Base-by-base conservation (phyloP, 2,113 vertebrate genomes). In the Oenanthe oenanthe region DNA sequence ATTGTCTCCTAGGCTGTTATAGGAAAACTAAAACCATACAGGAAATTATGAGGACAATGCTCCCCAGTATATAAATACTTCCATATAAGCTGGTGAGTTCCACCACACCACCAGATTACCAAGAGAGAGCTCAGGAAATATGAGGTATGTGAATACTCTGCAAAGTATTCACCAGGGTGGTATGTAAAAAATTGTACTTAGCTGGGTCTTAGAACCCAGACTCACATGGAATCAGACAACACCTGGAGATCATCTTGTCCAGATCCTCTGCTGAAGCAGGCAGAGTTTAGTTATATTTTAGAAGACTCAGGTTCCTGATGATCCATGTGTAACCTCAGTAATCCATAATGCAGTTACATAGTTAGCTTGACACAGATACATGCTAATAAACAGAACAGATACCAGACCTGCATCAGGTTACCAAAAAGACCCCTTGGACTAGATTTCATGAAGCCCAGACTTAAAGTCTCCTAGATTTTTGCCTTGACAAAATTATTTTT, bases 1-100 rank as follows among this genome's bases (percentile, higher is more conserved):
- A 78, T 63, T 78, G 26, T 34, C 22, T 72, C 75, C 42, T 24
- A 83, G 40, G 18, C 24, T 4, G 2, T 92, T 65, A 65, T 26
- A 89, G 58, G 20, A 87, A 93, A 75, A 93, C 79, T 53, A 85
- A 92, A 89, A 56, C 26, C 42, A 67, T n/a, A 82, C 34, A 65
- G 40, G 76, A 87, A 85, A 80, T 58, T 75, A 42, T n/a, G 34
- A 77, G 50, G 48, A 75, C 57, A 89, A n/a, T 45, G 20, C 34
- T 71, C 21, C 12, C 19, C 40, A 38, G 25, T 53, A 63, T 42
- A 71, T 38, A 81, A 89, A 84, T 65, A 57, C 16, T 81, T 75
- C 47, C 45, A 38, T 57, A 24, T 28, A 29, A 57, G 13, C 40
- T 50, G 29, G 9, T 0, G 2, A 89, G 21, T 65, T 68, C 16